Conservation (phyloP, 2,888 invertebrate species). For the Caenorhabditis virilis region DNA sequence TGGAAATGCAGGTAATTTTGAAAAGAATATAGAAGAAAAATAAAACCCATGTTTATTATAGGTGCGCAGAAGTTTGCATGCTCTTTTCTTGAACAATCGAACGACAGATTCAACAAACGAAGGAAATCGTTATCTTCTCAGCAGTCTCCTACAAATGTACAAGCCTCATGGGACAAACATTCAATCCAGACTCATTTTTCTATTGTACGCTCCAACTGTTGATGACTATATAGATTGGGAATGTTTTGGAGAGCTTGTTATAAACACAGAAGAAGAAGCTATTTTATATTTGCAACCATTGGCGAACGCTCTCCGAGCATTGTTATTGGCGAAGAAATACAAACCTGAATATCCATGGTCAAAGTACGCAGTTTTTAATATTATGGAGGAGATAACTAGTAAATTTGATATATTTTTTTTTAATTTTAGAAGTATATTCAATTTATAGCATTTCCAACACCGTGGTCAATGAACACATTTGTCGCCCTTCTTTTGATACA, state of each 20-base stretch:
- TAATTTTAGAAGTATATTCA: not conserved
- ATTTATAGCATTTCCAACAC: conserved; percentile 30
- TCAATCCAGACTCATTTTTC: conserved; percentile 15
- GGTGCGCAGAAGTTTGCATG: no score
- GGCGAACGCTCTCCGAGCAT: conserved; percentile 14
- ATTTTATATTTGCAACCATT: conserved; percentile 3
- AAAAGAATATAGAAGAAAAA: no score
- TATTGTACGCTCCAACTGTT: conserved; percentile 21
- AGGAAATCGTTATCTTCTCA: conserved; percentile 17
- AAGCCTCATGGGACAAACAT: conserved; percentile 1
- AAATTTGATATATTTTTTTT: not conserved
- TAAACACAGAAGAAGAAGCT: conserved; percentile 11
- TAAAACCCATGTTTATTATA: no score
- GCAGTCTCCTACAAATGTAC: conserved; percentile 12
- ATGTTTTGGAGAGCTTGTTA: conserved; percentile 8
- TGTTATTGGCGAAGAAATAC: conserved; percentile 11
- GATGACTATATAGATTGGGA: conserved; percentile 17
- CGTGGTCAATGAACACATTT: conserved; percentile 41
- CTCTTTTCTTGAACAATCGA: conserved; percentile 15
- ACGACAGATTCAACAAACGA: conserved; percentile 4
- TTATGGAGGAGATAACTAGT: conserved; percentile 41
- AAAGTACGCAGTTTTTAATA: conserved; percentile 29
- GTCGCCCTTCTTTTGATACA: conserved; percentile 25
- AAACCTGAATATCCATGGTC: conserved; percentile 13
- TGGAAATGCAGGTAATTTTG: no score